Evolutionary conservation across 2,888 invertebrate genomes (phyloP), one percentile per base, ranked within the genome.

Genomic region (Agonopterix alstromeriana): DNA sequence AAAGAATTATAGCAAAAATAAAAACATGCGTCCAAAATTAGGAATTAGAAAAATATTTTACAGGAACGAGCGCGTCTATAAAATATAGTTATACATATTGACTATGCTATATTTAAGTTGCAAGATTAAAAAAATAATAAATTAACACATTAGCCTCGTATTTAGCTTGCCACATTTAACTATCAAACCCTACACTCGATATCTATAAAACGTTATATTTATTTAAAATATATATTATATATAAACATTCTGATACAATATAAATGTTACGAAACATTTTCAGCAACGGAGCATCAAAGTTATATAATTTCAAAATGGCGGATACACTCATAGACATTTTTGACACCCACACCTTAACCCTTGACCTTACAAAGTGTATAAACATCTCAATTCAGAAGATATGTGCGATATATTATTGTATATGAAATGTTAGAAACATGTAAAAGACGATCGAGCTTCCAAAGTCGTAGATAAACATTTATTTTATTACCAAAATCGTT

Each of bases 31-130:
- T 42, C 48, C 46, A 58, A 49, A 51, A 43, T 49, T 46, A 50
- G 35, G 36, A 52, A 50, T 46, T 45, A 50, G 45, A 56, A 52
- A 45, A 57, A 58, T 61, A 58, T 62, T 49, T 48, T 50, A 63
- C 66, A 56, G 65, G 62, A 66, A 75, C 77, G 73, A 73, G 72
- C 74, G 61, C 66, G 72, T 70, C 66, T 70, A 60, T 46, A 54
- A 38, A 58, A 53, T 48, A 46, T 42, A 45, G 10, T 43, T 53
- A 54, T 27, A 36, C 42, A 52, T 53, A 54, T 48, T 53, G 49
- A 52, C 47, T 56, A 49, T 50, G 11, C 50, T 56, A 53, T 53
- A 54, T 42, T 51, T 50, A 57, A 56, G 57, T 53, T 59, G 57
- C 53, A 10, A 47, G 40, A 51, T 49, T 53, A 68, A 70, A 67